These are phyloP conservation scores for Megalops cyprinoides DNA, from an alignment of 2,797 vertebrate genomes.

Conservation along the genomic window DNA sequence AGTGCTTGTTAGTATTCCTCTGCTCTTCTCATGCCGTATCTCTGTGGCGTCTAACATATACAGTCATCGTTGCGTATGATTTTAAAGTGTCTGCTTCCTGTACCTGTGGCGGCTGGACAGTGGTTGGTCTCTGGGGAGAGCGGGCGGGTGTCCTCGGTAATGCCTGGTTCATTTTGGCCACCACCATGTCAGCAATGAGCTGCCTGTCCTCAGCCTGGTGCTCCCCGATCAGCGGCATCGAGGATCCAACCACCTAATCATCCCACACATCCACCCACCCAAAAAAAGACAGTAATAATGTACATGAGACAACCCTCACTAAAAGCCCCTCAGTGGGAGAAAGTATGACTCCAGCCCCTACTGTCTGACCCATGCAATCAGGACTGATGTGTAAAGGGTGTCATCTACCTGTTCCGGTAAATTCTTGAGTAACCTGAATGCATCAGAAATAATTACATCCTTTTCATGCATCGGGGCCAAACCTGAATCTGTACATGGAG, in stretches of 20 bases:
- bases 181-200: slow-evolving; percentile 88
- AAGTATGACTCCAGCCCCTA: not conserved
- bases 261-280: not conserved
- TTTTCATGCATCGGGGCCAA: not conserved
- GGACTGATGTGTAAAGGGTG: not conserved
- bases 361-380: too few relatives aligned
- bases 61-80: not conserved
- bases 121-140: slow-evolving; percentile 80
- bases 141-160: slow-evolving; percentile 77
- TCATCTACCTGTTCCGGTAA: not conserved
- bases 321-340: not conserved
- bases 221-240: slow-evolving; percentile 94
- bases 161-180: slow-evolving; percentile 89
- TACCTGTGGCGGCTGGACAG: slow-evolving; percentile 92
- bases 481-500: not conserved
- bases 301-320: not conserved
- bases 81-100: not conserved
- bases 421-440: not conserved
- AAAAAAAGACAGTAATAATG: not conserved
- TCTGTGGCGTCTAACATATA: not conserved
- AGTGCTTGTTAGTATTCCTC: not conserved
- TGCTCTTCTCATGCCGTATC: not conserved
- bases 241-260: slow-evolving; percentile 89
- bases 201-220: slow-evolving; percentile 93
- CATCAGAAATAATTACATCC: not conserved